Percentiles rank a stretch among this genome's conserved stretches.
phyloP scores from a whole-genome alignment of 2,888 invertebrate genomes.

The Sesia bembeciformis region DNA sequence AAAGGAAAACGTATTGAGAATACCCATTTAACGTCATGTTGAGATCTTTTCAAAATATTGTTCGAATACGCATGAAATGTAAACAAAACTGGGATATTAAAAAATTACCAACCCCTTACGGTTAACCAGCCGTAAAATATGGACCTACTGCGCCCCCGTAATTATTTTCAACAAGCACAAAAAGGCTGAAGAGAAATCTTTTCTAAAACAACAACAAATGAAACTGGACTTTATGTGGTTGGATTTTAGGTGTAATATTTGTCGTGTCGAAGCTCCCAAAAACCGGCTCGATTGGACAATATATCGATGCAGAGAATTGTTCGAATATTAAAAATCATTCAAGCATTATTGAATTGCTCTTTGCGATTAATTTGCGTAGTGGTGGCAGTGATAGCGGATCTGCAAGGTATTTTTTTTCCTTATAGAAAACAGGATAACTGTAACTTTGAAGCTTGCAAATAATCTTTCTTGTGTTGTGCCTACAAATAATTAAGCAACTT shows the following conservation, averaged over 20 bases:
- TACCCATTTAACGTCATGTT: too few relatives aligned
- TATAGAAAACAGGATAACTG: too few relatives aligned
- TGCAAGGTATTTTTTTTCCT: too few relatives aligned
- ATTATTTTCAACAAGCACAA: constrained; percentile 16
- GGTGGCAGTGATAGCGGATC: constrained; percentile 21
- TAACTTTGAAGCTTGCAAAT: too few relatives aligned
- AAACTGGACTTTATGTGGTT: not conserved
- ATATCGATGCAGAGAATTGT: constrained; percentile 44
- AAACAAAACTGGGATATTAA: constrained; percentile 11
- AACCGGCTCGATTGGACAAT: constrained; percentile 49
- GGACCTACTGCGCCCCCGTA: constrained; percentile 16
- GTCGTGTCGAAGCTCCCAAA: constrained; percentile 16
- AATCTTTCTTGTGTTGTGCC: too few relatives aligned
- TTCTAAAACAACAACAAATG: not conserved
- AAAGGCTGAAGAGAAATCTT: not conserved
- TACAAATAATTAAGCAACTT: too few relatives aligned
- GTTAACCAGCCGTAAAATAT: constrained; percentile 31
- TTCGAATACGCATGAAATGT: not conserved
- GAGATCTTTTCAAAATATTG: too few relatives aligned
- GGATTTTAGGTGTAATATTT: not conserved
- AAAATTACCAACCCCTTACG: constrained; percentile 19
- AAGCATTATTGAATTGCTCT: constrained; percentile 64
- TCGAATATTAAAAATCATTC: constrained; percentile 68
- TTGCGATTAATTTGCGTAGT: constrained; percentile 43
- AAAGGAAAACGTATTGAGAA: too few relatives aligned